Evolutionary conservation across 2,888 invertebrate genomes (phyloP).

Genomic region (Conomelus anceps): DNA sequence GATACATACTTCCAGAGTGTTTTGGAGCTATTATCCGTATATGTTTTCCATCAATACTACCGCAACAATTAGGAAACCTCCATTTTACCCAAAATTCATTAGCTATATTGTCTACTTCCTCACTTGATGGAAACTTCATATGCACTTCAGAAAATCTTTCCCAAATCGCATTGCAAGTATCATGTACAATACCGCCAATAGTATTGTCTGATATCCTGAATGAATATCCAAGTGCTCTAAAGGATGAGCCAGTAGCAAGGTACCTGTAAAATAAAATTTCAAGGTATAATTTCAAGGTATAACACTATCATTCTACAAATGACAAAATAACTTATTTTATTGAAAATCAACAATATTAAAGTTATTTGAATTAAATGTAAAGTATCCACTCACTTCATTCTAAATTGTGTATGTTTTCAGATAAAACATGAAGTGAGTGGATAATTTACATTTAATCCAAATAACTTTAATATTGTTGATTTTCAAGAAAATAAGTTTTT

Average conservation of each 20-base stretch:
- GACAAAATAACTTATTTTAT: background rate
- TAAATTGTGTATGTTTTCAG: no score
- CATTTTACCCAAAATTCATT: no score
- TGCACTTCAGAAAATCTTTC: no score
- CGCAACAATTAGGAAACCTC: no score
- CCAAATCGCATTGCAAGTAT: conserved; percentile 18
- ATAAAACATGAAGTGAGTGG: no score
- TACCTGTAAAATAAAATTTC: conserved; percentile 14
- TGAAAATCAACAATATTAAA: background rate
- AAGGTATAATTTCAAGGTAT: background rate
- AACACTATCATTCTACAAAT: background rate
- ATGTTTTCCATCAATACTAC: no score
- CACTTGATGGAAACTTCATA: no score
- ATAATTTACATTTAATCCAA: background rate
- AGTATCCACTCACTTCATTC: no score
- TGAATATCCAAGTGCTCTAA: conserved; percentile 15
- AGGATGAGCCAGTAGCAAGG: conserved; percentile 18
- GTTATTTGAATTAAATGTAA: background rate
- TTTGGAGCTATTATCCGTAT: no score
- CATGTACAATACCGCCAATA: conserved; percentile 17
- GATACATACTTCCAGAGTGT: no score
- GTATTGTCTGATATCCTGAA: conserved; percentile 17
- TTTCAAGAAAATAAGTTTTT: background rate
- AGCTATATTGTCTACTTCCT: no score
- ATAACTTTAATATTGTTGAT: background rate